phyloP scores from a whole-genome alignment of 2,797 vertebrate species.

The Anabacerthia variegaticeps region DNA sequence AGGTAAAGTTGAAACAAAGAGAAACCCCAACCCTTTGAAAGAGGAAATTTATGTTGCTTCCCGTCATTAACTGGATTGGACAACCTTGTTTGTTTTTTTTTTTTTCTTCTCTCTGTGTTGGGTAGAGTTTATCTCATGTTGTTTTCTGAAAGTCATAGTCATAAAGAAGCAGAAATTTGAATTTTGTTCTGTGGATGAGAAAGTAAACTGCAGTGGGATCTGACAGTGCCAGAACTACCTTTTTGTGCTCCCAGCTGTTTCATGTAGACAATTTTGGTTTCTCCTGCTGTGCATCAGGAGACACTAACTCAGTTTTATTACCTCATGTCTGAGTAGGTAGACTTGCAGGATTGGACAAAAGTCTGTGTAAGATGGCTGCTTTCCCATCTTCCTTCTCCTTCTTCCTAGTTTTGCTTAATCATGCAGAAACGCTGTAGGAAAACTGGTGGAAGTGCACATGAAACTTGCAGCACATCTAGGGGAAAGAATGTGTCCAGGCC shows the following conservation, averaged over 20 bases:
- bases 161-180: constrained; percentile 17
- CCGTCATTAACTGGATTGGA: background rate
- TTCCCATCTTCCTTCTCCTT: background rate
- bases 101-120: accelerated
- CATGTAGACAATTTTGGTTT: constrained; percentile 6
- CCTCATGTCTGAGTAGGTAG: background rate
- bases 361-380: background rate
- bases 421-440: background rate
- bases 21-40: background rate
- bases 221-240: background rate
- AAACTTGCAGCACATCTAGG: background rate
- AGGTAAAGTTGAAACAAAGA: background rate
- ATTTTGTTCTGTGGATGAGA: background rate
- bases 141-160: background rate
- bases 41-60: background rate
- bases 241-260: constrained; percentile 14
- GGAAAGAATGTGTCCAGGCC: accelerated
- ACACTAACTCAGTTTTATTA: constrained; percentile 5
- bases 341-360: background rate
- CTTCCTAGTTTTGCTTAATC: background rate
- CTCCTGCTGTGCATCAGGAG: constrained; percentile 9
- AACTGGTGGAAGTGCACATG: background rate
- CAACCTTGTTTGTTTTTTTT: background rate
- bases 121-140: background rate
- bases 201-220: background rate